A percentile compares a stretch with the other conserved stretches of the same genome.
These are phyloP conservation scores for Schizotus pectinicornis DNA, from an alignment of 2,888 invertebrate species.

Conservation along the genomic window DNA sequence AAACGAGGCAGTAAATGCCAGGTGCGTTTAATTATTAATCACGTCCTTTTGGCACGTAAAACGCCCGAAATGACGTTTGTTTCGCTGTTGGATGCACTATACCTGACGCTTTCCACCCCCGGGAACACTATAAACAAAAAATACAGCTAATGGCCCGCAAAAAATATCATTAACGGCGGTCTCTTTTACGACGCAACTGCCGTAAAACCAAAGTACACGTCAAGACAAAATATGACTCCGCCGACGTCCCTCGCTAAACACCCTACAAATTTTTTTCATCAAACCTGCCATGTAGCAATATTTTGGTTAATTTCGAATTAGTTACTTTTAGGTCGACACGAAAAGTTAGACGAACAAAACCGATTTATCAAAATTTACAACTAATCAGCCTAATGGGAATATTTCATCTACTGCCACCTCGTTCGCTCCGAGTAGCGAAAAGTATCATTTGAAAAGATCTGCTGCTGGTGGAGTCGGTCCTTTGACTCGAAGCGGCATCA, in stretches of 20 bases:
- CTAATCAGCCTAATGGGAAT: slow-evolving; percentile 8
- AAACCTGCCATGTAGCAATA: background rate
- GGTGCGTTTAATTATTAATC: background rate
- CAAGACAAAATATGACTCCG: slow-evolving; percentile 8
- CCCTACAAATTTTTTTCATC: slow-evolving; percentile 12
- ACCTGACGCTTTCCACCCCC: background rate
- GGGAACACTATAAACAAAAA: slow-evolving; percentile 6
- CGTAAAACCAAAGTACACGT: slow-evolving; percentile 5
- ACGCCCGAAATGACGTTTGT: no score
- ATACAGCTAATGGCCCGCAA: slow-evolving; percentile 10
- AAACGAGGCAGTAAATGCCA: background rate
- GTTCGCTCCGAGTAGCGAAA: background rate
- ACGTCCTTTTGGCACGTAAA: background rate
- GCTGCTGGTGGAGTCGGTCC: background rate
- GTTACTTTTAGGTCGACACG: background rate
- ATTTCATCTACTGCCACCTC: background rate
- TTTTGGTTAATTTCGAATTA: slow-evolving; percentile 8
- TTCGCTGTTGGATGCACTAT: background rate
- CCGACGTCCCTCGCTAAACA: background rate
- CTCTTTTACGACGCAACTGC: slow-evolving; percentile 13
- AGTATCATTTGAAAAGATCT: background rate
- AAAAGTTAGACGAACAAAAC: background rate
- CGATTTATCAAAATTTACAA: slow-evolving; percentile 9
- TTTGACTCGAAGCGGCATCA: slow-evolving; percentile 14
- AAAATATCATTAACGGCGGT: slow-evolving; percentile 18